A percentile compares a stretch with the other conserved stretches of the same genome.
phyloP scores from a whole-genome alignment of 2,113 vertebrate genomes.

The Rallus limicola region DNA sequence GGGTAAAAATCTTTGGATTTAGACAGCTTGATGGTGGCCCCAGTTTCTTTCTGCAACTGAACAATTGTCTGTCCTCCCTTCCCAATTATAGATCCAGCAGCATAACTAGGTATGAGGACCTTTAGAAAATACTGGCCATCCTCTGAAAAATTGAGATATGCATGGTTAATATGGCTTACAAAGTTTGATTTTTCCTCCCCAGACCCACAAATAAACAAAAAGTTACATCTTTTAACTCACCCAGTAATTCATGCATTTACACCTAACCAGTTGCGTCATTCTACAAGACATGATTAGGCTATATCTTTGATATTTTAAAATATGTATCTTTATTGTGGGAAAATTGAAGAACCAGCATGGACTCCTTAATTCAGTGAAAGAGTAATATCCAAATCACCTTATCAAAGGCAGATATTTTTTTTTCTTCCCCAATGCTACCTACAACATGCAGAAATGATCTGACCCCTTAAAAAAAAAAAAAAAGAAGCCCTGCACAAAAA shows the following conservation, averaged over 20 bases:
- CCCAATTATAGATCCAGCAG: conserved; percentile 92
- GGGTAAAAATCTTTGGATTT: conserved; percentile 93
- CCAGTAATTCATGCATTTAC: neutral
- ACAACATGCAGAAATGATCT: conserved; percentile 47
- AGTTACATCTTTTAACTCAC: neutral
- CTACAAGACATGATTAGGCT: neutral
- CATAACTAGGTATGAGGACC: conserved; percentile 92
- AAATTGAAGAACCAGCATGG: conserved; percentile 35
- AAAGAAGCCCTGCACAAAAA: conserved; percentile 34
- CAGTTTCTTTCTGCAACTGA: conserved; percentile 90
- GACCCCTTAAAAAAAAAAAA: conserved; percentile 50
- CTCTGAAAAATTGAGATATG: conserved; percentile 84
- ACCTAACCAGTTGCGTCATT: conserved; percentile 60
- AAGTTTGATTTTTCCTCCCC: conserved; percentile 22
- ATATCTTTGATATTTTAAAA: conserved; percentile 28
- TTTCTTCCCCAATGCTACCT: conserved; percentile 20
- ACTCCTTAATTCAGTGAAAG: conserved; percentile 28
- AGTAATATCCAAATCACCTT: conserved; percentile 65
- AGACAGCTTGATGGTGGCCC: conserved; percentile 90
- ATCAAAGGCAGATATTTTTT: conserved; percentile 23
- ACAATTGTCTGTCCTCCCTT: conserved; percentile 92
- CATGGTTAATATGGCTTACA: conserved; percentile 68
- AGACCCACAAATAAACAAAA: conserved; percentile 61
- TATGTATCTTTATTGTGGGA: neutral
- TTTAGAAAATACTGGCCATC: conserved; percentile 92